Conservation (phyloP, 2,113 vertebrate species). For the Conger conger region DNA sequence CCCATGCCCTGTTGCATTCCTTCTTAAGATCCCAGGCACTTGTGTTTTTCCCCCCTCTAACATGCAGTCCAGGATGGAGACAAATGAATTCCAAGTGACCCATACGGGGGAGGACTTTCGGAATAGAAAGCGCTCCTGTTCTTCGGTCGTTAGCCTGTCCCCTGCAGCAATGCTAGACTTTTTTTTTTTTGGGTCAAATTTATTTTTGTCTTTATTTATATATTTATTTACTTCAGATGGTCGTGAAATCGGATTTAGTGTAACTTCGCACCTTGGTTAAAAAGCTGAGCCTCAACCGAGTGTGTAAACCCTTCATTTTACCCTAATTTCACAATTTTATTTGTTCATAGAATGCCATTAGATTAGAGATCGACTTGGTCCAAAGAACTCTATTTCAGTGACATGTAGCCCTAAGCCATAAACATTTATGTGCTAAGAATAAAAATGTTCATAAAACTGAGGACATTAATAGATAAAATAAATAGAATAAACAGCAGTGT, state of each 20-base stretch:
- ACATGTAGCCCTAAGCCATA: neutral
- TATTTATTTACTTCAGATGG: constrained; percentile 46
- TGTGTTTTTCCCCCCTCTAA: constrained; percentile 65
- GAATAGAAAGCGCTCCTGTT: constrained; percentile 77
- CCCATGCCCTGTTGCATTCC: constrained; percentile 94
- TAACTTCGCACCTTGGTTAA: constrained; percentile 45
- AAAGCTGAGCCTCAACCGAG: constrained; percentile 38
- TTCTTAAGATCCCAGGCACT: constrained; percentile 84
- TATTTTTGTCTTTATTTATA: constrained; percentile 12
- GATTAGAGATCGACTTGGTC: too few relatives aligned
- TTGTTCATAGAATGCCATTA: neutral
- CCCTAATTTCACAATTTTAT: constrained; percentile 46
- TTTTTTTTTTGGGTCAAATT: constrained; percentile 49
- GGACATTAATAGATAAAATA: neutral
- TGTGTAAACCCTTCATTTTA: constrained; percentile 42
- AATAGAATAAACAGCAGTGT: neutral
- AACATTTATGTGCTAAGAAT: neutral
- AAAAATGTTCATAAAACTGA: too few relatives aligned
- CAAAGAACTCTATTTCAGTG: neutral
- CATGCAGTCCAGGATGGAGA: constrained; percentile 87
- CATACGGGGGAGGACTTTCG: constrained; percentile 84
- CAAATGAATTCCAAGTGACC: constrained; percentile 90
- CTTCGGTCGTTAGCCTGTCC: constrained; percentile 78
- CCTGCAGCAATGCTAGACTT: constrained; percentile 71
- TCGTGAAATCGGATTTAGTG: constrained; percentile 51